phyloP scores from a whole-genome alignment of 2,888 invertebrate genomes.

The Cantharis rufa region DNA sequence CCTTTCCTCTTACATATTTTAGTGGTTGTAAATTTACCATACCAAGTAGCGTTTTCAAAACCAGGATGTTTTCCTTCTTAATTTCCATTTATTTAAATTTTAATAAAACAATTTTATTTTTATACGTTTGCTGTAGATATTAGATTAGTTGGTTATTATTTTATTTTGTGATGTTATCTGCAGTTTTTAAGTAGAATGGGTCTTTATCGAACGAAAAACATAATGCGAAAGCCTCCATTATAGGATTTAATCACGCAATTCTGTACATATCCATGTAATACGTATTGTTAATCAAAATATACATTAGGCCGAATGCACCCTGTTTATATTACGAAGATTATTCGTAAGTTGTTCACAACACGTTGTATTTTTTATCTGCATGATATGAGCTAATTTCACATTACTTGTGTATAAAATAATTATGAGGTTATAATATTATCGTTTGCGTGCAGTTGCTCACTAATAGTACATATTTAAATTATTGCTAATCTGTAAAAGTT shows the following conservation, averaged over 20 bases:
- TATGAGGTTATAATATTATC: neutral
- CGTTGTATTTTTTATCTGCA: neutral
- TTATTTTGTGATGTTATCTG: neutral
- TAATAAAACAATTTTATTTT: neutral
- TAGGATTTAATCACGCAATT: slow-evolving; percentile 13
- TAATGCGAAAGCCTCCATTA: neutral
- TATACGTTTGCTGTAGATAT: neutral
- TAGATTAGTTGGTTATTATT: slow-evolving; percentile 1
- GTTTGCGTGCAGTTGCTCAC: neutral
- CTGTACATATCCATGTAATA: neutral
- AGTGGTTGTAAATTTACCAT: neutral
- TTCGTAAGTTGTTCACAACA: neutral
- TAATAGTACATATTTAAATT: neutral
- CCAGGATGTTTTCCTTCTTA: neutral
- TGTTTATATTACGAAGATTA: neutral
- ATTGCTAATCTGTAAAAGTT: slow-evolving; percentile 4
- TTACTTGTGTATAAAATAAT: neutral
- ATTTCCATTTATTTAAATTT: neutral
- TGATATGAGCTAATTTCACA: neutral
- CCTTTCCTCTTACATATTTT: neutral
- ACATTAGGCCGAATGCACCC: neutral
- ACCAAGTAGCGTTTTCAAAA: neutral
- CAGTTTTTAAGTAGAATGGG: neutral
- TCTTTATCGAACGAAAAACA: slow-evolving; percentile 1
- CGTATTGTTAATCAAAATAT: slow-evolving; percentile 1